A percentile compares a stretch with the other conserved stretches of the same genome.
Conservation (phyloP, 2,888 invertebrate genomes). For the Sinhomidia bicolor region DNA sequence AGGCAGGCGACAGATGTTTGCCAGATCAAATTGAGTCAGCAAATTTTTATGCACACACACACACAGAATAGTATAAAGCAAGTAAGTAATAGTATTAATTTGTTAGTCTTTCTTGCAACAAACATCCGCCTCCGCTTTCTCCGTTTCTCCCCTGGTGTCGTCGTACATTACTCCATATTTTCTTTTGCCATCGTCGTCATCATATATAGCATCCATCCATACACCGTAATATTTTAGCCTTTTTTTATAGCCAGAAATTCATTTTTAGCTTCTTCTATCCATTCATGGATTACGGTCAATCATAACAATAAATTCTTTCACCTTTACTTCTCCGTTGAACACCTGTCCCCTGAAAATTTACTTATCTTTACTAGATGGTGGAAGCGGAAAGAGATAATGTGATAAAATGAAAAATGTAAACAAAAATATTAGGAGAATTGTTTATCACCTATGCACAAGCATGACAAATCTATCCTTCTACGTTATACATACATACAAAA, state of each 20-base stretch:
- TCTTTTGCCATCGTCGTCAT: no score
- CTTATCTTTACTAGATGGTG: not conserved
- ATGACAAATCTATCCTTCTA: not conserved
- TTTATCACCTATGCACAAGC: not conserved
- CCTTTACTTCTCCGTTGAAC: not conserved
- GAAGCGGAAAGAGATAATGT: not conserved
- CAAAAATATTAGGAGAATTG: not conserved
- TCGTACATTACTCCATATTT: not conserved
- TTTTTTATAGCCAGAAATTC: no score
- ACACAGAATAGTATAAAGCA: not conserved
- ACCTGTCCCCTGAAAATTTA: not conserved
- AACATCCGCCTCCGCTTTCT: constrained; percentile 61
- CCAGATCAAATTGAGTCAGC: constrained; percentile 52
- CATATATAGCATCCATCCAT: no score
- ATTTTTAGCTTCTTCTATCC: no score
- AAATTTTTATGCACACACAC: constrained; percentile 1
- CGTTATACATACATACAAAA: not conserved
- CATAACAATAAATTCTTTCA: not conserved
- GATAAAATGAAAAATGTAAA: not conserved
- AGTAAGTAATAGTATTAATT: not conserved
- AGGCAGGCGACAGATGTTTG: constrained; percentile 56
- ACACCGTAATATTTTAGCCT: no score
- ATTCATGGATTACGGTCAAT: no score
- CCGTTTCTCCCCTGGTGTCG: constrained; percentile 6
- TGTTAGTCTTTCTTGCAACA: no score